Evolutionary conservation across 2,113 vertebrate species (phyloP).

Genomic region (Hydropotes inermis): DNA sequence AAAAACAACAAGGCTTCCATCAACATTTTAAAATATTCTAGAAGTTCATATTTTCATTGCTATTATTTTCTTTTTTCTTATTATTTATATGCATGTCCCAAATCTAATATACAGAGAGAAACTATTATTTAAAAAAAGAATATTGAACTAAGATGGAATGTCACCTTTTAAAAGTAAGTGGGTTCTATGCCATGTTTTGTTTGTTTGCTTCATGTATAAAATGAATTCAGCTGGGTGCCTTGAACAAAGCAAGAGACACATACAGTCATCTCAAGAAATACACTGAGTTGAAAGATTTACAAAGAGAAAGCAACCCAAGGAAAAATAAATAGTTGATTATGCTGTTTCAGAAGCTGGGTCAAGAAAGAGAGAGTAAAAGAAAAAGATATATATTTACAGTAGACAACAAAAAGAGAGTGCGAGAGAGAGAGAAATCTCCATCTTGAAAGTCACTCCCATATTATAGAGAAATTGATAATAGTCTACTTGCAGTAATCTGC

Average conservation of each 20-base stretch:
- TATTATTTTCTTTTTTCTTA: background rate
- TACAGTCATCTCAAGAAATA: background rate
- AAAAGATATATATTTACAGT: background rate
- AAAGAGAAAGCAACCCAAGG: background rate
- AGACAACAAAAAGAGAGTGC: background rate
- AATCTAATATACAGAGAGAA: background rate
- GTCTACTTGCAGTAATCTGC: background rate
- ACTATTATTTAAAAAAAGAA: background rate
- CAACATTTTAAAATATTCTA: background rate
- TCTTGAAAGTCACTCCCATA: background rate
- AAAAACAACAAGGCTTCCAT: background rate
- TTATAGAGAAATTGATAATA: background rate
- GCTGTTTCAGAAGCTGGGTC: background rate
- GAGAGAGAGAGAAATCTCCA: background rate
- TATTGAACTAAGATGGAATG: background rate
- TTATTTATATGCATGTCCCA: background rate
- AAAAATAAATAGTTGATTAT: background rate
- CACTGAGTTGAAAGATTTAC: background rate
- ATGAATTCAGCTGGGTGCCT: background rate
- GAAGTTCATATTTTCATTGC: background rate
- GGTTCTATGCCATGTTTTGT: background rate
- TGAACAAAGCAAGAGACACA: background rate
- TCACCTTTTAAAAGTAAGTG: constrained; percentile 6
- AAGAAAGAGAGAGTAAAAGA: background rate
- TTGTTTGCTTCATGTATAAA: constrained; percentile 35